Conservation (phyloP, 2,888 invertebrate genomes). For the Sinhomidia bicolor region DNA sequence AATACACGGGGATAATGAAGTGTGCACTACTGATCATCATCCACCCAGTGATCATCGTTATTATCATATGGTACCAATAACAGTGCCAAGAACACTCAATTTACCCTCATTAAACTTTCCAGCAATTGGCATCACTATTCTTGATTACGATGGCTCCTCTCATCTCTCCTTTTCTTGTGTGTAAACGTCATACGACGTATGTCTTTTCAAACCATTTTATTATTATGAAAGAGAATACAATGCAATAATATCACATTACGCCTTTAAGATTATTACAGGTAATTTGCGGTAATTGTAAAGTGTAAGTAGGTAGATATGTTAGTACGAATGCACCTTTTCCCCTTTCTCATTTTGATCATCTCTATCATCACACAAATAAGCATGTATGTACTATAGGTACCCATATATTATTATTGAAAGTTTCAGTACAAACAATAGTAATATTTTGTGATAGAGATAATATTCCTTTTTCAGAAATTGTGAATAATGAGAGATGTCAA, state of each 20-base stretch:
- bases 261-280: constrained; percentile 39
- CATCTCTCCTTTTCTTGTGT: not conserved
- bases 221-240: not conserved
- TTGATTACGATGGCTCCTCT: constrained; percentile 41
- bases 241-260: constrained; percentile 22
- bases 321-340: not conserved
- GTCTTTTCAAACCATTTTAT: too few relatives aligned
- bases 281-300: constrained; percentile 11
- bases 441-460: constrained; percentile 37
- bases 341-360: not conserved
- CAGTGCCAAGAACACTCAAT: constrained; percentile 30
- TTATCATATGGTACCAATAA: constrained; percentile 23
- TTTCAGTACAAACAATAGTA: constrained; percentile 7
- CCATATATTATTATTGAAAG: not conserved
- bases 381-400: constrained; percentile 3
- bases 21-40: constrained; percentile 31
- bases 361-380: constrained; percentile 14
- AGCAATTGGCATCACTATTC: constrained; percentile 6
- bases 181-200: too few relatives aligned
- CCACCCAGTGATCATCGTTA: constrained; percentile 10
- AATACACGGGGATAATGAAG: constrained; percentile 27
- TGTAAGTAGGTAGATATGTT: too few relatives aligned
- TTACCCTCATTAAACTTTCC: constrained; percentile 34
- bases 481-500: constrained; percentile 24
- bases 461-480: constrained; percentile 52